Evolutionary conservation across 2,888 invertebrate genomes (phyloP).

Genomic region (Drosophila percnosoma): DNA sequence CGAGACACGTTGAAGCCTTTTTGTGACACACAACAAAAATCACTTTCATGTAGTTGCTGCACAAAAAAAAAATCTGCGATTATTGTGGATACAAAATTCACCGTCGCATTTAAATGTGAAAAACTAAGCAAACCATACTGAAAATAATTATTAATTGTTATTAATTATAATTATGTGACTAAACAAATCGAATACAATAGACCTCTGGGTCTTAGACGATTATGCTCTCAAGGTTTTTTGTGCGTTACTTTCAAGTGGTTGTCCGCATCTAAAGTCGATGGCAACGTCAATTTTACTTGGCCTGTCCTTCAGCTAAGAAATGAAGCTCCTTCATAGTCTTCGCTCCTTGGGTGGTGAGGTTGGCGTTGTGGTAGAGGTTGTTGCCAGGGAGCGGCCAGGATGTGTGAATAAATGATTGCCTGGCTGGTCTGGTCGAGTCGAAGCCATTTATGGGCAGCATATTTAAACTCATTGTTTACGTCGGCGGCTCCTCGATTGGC

Average conservation of each 20-base stretch:
- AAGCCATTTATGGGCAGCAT: slow-evolving; percentile 50
- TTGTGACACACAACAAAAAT: slow-evolving; percentile 21
- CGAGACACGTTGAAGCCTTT: slow-evolving; percentile 37
- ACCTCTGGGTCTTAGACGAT: neutral
- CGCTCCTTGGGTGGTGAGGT: neutral
- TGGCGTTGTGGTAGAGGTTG: neutral
- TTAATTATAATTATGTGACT: neutral
- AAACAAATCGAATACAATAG: neutral
- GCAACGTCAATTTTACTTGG: slow-evolving; percentile 55
- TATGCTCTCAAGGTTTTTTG: neutral
- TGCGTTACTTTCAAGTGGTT: slow-evolving; percentile 18
- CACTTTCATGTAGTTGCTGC: no score
- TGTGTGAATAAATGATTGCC: slow-evolving; percentile 28
- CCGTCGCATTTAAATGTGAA: neutral
- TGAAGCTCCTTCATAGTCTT: slow-evolving; percentile 56
- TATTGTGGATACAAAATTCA: neutral
- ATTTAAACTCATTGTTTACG: slow-evolving; percentile 60
- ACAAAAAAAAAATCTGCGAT: no score
- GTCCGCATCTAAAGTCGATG: slow-evolving; percentile 29
- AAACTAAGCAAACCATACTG: neutral
- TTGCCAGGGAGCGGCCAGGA: slow-evolving; percentile 35
- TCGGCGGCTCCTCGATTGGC: slow-evolving; percentile 42
- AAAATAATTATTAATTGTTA: neutral
- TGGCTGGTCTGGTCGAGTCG: slow-evolving; percentile 9
- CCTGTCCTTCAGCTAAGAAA: slow-evolving; percentile 61